These are phyloP conservation scores for Drosophila tripunctata DNA, from an alignment of 2,888 invertebrate genomes.

Conservation along the genomic window DNA sequence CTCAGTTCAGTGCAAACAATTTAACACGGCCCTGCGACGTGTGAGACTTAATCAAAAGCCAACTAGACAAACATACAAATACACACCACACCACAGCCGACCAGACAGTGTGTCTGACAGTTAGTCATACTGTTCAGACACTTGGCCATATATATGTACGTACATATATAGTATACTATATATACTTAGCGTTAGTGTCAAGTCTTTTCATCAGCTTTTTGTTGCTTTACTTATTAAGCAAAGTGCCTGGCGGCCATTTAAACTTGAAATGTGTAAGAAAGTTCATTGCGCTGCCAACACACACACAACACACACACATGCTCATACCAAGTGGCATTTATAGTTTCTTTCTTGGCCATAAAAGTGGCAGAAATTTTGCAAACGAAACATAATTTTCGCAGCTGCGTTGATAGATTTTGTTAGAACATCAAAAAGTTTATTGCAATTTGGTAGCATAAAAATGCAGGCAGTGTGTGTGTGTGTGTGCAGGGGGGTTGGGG, in stretches of 20 bases:
- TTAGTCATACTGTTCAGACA: slow-evolving; percentile 16
- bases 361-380: background rate
- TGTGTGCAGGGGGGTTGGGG: background rate
- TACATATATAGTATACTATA: too few relatives aligned
- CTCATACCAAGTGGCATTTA: slow-evolving; percentile 27
- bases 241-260: slow-evolving; percentile 74
- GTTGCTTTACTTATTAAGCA: slow-evolving; percentile 64
- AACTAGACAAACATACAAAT: slow-evolving; percentile 45
- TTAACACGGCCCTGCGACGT: slow-evolving; percentile 70
- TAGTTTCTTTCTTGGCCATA: slow-evolving; percentile 12
- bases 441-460: slow-evolving; percentile 5
- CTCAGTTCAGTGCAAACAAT: slow-evolving; percentile 63
- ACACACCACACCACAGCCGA: slow-evolving; percentile 5
- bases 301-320: slow-evolving; percentile 35
- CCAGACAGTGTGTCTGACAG: background rate
- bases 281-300: slow-evolving; percentile 71
- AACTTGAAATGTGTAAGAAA: slow-evolving; percentile 71
- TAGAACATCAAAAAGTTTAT: slow-evolving; percentile 36
- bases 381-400: background rate
- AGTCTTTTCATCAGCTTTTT: slow-evolving; percentile 17
- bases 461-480: background rate
- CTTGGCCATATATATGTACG: slow-evolving; percentile 26
- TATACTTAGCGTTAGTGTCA: slow-evolving; percentile 41
- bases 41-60: slow-evolving; percentile 76
- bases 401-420: slow-evolving; percentile 36